phyloP scores from a whole-genome alignment of 2,113 vertebrate genomes.

The Brachypteracias leptosomus region DNA sequence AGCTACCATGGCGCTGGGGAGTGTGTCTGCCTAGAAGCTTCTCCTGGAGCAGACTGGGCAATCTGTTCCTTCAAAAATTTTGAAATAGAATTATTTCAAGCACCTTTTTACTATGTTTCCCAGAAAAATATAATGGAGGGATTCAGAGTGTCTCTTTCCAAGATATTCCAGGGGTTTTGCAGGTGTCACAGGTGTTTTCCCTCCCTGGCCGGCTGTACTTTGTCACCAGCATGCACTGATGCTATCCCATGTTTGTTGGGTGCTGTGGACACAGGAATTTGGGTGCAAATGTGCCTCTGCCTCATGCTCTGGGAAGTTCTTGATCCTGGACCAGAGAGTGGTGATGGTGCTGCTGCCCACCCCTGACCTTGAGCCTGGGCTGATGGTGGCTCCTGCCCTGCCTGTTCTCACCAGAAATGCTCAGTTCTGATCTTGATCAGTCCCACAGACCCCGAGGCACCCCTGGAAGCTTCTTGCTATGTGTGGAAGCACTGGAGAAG shows the following conservation, averaged over 20 bases:
- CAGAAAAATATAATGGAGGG: not conserved
- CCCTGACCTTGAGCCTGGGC: not conserved
- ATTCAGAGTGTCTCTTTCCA: not conserved
- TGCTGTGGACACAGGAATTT: not conserved
- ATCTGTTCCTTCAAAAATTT: not conserved
- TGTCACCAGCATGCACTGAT: rapidly evolving
- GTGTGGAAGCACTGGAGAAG: not conserved
- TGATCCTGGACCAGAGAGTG: not conserved
- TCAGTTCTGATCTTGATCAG: not conserved
- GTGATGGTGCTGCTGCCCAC: rapidly evolving
- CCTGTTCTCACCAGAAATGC: not conserved
- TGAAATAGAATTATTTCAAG: not conserved
- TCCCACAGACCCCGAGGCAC: not conserved
- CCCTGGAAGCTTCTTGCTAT: not conserved
- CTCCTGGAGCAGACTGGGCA: not conserved
- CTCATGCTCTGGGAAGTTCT: not conserved
- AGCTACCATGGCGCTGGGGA: not conserved
- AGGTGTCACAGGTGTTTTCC: not conserved
- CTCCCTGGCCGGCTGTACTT: not conserved
- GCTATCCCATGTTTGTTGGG: rapidly evolving
- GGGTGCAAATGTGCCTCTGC: not conserved
- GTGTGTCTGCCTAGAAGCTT: not conserved
- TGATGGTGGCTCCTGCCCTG: not conserved
- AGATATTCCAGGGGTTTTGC: not conserved
- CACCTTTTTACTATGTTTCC: not conserved